Evolutionary conservation across 2,797 vertebrate species (phyloP).

Genomic region (Syngnathus acus): DNA sequence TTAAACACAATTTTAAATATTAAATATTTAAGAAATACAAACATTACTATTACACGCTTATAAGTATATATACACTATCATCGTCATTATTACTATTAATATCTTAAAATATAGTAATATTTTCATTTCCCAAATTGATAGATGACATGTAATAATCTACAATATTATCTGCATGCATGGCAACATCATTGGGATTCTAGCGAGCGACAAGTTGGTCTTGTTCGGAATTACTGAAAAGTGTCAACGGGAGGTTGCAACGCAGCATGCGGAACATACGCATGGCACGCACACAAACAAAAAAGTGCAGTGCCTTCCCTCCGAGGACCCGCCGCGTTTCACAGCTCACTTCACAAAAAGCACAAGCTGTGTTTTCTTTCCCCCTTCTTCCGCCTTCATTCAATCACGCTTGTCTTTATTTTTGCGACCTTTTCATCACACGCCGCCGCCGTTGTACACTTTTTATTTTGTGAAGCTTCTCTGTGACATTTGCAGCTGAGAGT

Average conservation of each 20-base stretch:
- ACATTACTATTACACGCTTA: too few species aligned
- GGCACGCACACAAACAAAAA: constrained; percentile 10
- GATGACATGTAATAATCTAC: too few species aligned
- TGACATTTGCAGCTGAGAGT: constrained; percentile 57
- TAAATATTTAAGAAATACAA: too few species aligned
- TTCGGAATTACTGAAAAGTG: not conserved
- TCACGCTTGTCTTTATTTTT: constrained; percentile 20
- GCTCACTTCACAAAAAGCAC: constrained; percentile 24
- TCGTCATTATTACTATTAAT: too few species aligned
- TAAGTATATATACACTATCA: too few species aligned
- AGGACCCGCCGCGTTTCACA: constrained; percentile 6
- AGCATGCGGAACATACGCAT: not conserved
- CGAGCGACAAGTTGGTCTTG: not conserved
- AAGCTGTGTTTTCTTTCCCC: constrained; percentile 23
- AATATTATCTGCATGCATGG: not conserved
- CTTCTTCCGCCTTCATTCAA: constrained; percentile 21
- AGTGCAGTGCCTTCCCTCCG: not conserved
- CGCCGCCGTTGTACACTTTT: constrained; percentile 33
- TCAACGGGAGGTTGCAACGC: not conserved
- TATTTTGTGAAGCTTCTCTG: constrained; percentile 29
- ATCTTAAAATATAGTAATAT: too few species aligned
- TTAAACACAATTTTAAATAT: too few species aligned
- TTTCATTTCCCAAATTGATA: too few species aligned
- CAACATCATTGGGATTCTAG: not conserved
- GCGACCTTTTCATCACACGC: constrained; percentile 46